phyloP scores from a whole-genome alignment of 2,888 invertebrate species.

The Allophyes oxyacanthae region DNA sequence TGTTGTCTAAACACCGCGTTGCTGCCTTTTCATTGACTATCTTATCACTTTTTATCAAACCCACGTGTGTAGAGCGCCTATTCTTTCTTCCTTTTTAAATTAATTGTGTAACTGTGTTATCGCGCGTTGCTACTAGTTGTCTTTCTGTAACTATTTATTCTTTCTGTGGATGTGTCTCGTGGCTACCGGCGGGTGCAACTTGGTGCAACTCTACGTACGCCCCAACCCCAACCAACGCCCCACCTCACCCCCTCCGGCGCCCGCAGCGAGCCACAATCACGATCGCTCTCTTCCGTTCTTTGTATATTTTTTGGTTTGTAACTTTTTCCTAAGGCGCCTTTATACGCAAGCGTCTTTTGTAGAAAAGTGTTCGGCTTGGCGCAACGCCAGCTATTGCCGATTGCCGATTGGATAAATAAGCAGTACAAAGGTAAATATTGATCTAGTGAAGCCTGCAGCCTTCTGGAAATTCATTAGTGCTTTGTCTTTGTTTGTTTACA shows the following conservation, averaged over 20 bases:
- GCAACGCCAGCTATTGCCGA: constrained; percentile 27
- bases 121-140: neutral
- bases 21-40: too few relatives aligned
- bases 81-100: too few relatives aligned
- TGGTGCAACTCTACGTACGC: constrained; percentile 4
- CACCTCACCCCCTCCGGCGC: too few relatives aligned
- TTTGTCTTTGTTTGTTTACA: constrained; percentile 14
- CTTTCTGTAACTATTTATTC: neutral
- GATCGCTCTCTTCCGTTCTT: constrained; percentile 32
- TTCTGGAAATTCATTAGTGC: constrained; percentile 14
- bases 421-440: constrained; percentile 26
- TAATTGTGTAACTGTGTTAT: too few relatives aligned
- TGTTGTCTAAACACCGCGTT: too few relatives aligned
- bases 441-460: constrained; percentile 5
- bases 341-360: constrained; percentile 20
- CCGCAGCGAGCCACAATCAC: constrained; percentile 27
- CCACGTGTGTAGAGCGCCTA: too few relatives aligned
- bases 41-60: too few relatives aligned
- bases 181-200: constrained; percentile 4
- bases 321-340: constrained; percentile 23
- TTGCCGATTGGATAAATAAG: constrained; percentile 31
- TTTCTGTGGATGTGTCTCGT: constrained; percentile 13
- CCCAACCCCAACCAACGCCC: neutral
- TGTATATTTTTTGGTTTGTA: constrained; percentile 36
- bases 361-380: constrained; percentile 30